Percentiles rank a stretch among this genome's conserved stretches.
These are phyloP conservation scores for Agriotes lineatus DNA, from an alignment of 2,888 invertebrate species.

Conservation along the genomic window DNA sequence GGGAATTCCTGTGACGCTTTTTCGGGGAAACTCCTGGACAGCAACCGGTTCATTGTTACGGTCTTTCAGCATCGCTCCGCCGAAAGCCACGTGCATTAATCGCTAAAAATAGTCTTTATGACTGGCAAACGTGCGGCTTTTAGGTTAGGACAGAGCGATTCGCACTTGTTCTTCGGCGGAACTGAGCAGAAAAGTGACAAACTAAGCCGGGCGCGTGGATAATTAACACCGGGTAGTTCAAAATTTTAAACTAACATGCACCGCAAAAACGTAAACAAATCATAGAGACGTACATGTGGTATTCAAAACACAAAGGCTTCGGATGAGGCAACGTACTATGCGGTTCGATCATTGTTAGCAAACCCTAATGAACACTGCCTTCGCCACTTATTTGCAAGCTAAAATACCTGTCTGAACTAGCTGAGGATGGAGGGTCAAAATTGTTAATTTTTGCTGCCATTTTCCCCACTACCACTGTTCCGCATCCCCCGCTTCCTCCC, in stretches of 20 bases:
- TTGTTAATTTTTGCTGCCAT: conserved; percentile 72
- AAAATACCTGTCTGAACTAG: conserved; percentile 87
- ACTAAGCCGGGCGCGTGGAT: no score
- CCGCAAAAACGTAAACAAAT: conserved; percentile 47
- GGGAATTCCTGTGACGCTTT: no score
- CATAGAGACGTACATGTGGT: conserved; percentile 44
- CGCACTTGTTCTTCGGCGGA: no score
- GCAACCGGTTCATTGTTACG: no score
- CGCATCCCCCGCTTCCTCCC: not conserved
- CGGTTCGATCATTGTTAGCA: not conserved
- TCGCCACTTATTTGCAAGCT: conserved; percentile 4
- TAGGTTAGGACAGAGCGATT: conserved; percentile 11
- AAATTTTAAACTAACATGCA: conserved; percentile 18
- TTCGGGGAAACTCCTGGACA: no score
- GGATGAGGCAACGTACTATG: not conserved
- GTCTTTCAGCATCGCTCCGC: not conserved
- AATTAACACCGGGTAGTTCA: no score
- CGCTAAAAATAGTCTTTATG: conserved; percentile 29
- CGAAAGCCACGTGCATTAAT: conserved; percentile 25
- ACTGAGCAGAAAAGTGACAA: no score
- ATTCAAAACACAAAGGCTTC: not conserved
- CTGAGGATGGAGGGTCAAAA: conserved; percentile 89
- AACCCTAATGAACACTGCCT: not conserved
- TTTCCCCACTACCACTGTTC: conserved; percentile 31
- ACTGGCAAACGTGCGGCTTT: conserved; percentile 3